phyloP scores from a whole-genome alignment of 2,113 vertebrate species.

The Malurus melanocephalus region DNA sequence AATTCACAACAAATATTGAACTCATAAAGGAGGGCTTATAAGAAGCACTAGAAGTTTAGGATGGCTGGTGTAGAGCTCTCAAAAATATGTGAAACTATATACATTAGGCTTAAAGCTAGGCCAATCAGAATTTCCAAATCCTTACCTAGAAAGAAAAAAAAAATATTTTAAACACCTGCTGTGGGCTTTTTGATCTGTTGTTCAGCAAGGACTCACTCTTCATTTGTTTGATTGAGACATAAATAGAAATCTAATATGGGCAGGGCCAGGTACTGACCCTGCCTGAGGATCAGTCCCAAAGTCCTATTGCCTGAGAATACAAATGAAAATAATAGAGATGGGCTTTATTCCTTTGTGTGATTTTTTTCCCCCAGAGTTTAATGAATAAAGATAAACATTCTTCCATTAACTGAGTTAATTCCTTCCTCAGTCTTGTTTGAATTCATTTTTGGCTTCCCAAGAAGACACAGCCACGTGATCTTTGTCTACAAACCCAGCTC shows the following conservation, averaged over 20 bases:
- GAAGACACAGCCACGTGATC: neutral
- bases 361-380: neutral
- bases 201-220: neutral
- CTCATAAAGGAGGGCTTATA: neutral
- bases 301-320: neutral
- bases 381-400: neutral
- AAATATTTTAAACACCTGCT: accelerated
- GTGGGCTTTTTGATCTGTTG: neutral
- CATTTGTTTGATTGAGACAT: neutral
- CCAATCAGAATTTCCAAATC: neutral
- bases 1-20: neutral
- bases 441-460: neutral
- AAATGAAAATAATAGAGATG: neutral
- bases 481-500: neutral
- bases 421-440: neutral
- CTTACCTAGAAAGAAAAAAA: neutral
- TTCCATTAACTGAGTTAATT: neutral
- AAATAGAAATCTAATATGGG: neutral
- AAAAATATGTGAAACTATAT: neutral
- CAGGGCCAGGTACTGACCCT: neutral
- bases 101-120: neutral
- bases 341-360: neutral
- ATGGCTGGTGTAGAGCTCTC: neutral
- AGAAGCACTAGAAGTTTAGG: neutral
- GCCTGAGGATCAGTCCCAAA: neutral